Conservation (phyloP, 2,113 vertebrate genomes). For the Hemiscyllium ocellatum region DNA sequence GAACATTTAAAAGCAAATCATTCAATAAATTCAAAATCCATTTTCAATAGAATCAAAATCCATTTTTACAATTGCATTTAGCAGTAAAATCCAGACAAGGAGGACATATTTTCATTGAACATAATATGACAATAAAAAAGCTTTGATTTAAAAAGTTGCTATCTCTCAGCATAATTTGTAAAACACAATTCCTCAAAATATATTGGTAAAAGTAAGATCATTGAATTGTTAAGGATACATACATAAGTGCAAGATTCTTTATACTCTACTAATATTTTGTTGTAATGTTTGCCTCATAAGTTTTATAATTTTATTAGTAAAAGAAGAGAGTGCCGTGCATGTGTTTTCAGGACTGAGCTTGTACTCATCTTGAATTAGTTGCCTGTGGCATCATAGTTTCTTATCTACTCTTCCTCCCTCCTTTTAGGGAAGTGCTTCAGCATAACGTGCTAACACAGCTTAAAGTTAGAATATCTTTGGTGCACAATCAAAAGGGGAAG, state of each 20-base stretch:
- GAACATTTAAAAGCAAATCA: neutral
- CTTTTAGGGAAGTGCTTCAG: neutral
- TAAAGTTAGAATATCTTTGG: neutral
- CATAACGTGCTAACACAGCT: neutral
- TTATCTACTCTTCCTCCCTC: neutral
- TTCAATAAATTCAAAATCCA: slow-evolving; percentile 25
- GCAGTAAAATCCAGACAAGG: neutral
- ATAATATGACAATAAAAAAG: neutral
- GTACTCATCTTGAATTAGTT: neutral
- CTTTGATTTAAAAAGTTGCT: neutral
- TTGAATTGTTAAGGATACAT: neutral
- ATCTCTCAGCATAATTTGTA: neutral
- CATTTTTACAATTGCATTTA: neutral
- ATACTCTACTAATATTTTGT: neutral
- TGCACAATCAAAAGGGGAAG: neutral
- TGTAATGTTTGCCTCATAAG: neutral
- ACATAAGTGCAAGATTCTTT: neutral
- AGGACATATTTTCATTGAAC: neutral
- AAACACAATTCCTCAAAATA: neutral
- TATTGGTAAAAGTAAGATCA: neutral
- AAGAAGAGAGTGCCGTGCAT: neutral
- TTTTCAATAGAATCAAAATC: neutral
- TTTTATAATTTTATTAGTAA: neutral
- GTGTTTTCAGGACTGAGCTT: neutral
- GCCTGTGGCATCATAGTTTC: neutral